Base-by-base conservation (phyloP, 1,140 invertebrate genomes). In the Camponotus vicinus region DNA sequence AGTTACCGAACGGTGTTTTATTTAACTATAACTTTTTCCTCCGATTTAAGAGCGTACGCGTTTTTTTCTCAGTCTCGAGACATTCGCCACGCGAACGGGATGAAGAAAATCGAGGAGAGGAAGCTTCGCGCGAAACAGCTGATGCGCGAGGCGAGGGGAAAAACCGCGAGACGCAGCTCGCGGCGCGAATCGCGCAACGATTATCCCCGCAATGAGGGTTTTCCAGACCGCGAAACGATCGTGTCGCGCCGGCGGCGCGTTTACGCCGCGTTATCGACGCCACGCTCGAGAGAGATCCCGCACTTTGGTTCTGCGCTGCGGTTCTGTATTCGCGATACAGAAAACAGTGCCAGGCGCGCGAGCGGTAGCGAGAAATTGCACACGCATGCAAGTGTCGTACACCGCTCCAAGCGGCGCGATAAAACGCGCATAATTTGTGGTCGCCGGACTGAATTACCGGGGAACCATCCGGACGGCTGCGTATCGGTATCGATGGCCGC, bases 341-440 rank as follows among this genome's bases (percentile, higher is more conserved):
- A 78, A 85, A 78, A 49, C 55, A 8, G 34, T 34, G 63, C 73
- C 42, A 76, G 27, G 27, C 27, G 42, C 52, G 64, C 71, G 67
- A 61, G 27, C 52, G 27, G 52, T 82, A 71, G 78, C 79, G 79
- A 63, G 79, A 75, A 63, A 88, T 86, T 75, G 70, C 63, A 69
- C 63, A 69, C 75, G 76, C 79, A 27, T 55, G 55, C 59, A 15
- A 59, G 21, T 40, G 75, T 34, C 11, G 63, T 45, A 66, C 21
- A 40, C 37, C 66, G 87, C 49, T 86, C 55, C 15, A 15, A 77
- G 61, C 86, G 40, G 66, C 70, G 27, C 71, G 64, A 89, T 85
- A 86, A 86, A 89, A 86, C 52, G 87, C 87, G 73, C 77, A 86
- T 88, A 89, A 88, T 86, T 89, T 82, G 77, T 34, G 80, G 61